Evolutionary conservation across 92 coral and sea anemone species (phyloP), one percentile per base, ranked within the genome.

Genomic region (Plumapathes pennacea): DNA sequence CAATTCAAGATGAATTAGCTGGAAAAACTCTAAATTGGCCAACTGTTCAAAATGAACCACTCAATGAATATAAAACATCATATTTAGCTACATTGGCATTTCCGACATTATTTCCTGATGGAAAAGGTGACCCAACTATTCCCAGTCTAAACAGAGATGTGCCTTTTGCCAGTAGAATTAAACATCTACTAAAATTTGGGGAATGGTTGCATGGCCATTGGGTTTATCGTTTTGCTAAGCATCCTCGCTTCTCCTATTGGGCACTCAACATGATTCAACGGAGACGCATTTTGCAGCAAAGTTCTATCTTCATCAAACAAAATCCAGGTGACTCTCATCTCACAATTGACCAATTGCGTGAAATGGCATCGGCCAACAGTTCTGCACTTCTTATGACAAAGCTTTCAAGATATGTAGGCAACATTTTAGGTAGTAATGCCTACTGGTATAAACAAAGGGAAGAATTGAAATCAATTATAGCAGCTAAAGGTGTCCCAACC

Each of bases 371-470:
- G 32, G 36, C 27, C 31, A 74, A 74, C 44, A 64, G 30, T 24
- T 71, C 79, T 18, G 25, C 71, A 48, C 30, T 41, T 60, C 60
- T 71, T 41, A 71, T 71, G 78, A 42, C 18, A 38, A 71, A 60
- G 48, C 71, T 71, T 31, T 71, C 78, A 30, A 47, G 78, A 64
- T 74, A 74, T 74, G 73, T 74, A 36, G 73, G 48, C 24, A 74
- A 74, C 52, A 53, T 74, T 25, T 41, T 57, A 37, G 81, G 81
- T 11, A 54, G 39, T 42, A 69, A 71, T 61, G 56, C 71, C 10
- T 60, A 72, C 41, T 70, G 72, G 74, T 49, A 21, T 54, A 67
- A 58, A 26, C 32, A 23, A 10, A 48, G 71, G 50, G 68, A 76
- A 46, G 71, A 67, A 33, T 60, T 77, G 53, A 77, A 77, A 44